Evolutionary conservation across 2,797 vertebrate species (phyloP), one percentile per base, ranked within the genome.

Genomic region (Diplodus sargus): DNA sequence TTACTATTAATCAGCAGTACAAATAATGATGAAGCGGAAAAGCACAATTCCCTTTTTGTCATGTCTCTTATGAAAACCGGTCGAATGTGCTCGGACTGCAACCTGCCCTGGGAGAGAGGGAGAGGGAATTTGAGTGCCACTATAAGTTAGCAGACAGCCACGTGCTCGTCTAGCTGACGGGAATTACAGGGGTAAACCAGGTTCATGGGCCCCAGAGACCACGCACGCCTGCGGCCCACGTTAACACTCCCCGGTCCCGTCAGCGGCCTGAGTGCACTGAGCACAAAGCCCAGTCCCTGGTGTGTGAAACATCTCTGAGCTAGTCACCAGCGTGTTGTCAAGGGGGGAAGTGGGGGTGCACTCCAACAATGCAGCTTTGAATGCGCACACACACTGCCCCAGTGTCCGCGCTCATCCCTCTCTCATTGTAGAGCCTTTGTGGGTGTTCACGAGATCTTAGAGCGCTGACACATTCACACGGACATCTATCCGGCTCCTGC

Each of bases 301-400:
- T 89, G 91, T 89, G 85, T 87, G 88, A 89, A 85, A 78, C 87
- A 86, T 90, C 88, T 89, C 86, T 75, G 85, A 90, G 90, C 87
- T 84, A 77, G 90, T 90, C 91, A 89, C 87, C 90, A 90, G 88
- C 23, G 74, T 76, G 92, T 92, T 89, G 91, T 92, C 87, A 92
- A 84, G 90, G 86, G 87, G 90, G 84, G 83, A 76, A 25, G 60
- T 77, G 90, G 91, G 88, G 91, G 81, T 88, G 91, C 83, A 81
- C 72, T 85, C 76, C 91, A 95, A 95, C 95, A 96, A 95, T 94
- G 92, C 90, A 86, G 94, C 94, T 94, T 93, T 95, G 84, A 95
- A 90, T 89, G 90, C 34, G 63, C 84, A 54, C 91, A 89, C 91
- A 91, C 87, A 91, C 90, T 90, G 89, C 83, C 90, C 88, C 93